phyloP scores from a whole-genome alignment of 2,797 vertebrate species.

The Acomys russatus region DNA sequence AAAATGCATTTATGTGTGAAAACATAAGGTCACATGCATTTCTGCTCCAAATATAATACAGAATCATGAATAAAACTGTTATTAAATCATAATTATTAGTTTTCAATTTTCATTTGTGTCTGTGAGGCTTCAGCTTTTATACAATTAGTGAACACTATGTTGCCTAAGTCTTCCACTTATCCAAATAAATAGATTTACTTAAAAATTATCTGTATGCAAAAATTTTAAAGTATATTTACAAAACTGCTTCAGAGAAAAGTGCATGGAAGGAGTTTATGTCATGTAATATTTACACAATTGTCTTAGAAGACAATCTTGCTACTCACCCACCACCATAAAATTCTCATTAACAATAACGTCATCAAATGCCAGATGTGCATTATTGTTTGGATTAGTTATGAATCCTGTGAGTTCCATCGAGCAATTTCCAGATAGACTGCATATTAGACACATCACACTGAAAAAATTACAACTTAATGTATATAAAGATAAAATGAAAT shows the following conservation, averaged over 20 bases:
- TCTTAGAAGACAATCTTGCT: neutral
- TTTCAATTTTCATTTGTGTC: conserved; percentile 68
- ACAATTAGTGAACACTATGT: conserved; percentile 48
- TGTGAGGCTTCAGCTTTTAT: conserved; percentile 9
- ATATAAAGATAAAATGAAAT: neutral
- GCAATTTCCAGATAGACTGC: neutral
- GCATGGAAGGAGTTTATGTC: neutral
- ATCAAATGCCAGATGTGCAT: neutral
- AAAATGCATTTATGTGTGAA: conserved; percentile 84
- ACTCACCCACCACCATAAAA: neutral
- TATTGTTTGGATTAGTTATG: conserved; percentile 57
- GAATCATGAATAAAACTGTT: conserved; percentile 74
- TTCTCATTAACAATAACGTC: neutral
- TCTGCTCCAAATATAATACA: conserved; percentile 76
- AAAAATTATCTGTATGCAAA: neutral
- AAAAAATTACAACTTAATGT: neutral
- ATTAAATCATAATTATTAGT: conserved; percentile 76
- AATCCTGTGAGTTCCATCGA: neutral
- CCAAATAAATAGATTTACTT: neutral
- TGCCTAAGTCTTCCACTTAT: conserved; percentile 17
- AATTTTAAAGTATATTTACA: conserved; percentile 37
- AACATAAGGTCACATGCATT: conserved; percentile 85
- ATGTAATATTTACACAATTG: neutral
- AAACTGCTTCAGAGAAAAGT: conserved; percentile 21
- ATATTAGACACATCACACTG: neutral